Evolutionary conservation across 1,140 invertebrate species (phyloP), one percentile per base, ranked within the genome.

Genomic region (Hyphantria cunea): DNA sequence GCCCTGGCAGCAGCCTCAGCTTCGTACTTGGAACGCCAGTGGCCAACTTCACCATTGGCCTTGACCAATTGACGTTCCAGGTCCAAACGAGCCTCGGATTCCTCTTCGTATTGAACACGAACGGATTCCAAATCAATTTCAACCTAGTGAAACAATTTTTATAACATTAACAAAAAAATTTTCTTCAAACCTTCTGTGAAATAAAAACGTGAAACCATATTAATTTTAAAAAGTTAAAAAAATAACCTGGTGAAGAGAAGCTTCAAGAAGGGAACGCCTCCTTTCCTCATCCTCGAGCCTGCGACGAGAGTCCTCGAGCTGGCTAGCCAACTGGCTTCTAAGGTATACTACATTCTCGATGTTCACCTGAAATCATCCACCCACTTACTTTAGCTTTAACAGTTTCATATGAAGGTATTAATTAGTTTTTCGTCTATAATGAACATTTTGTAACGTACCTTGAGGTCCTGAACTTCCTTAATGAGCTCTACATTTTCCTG

Each of bases 201-300:
- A 25, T 25, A 25, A 25, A 25, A 25, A 25, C 17, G 5, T 25
- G 5, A 25, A 25, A 25, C 5, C 1, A 25, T 25, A 25, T 3
- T 25, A 25, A 25, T 25, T 25, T 25, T 25, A 25, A 25, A 25
- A 25, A 25, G 17, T 25, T 25, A 25, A 25, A 25, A 25, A 25
- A 31, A 12, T 70, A 84, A 96, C 93, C 91, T 96, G 95, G 93
- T 98, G 97, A 63, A 98, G 93, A 67, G 93, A 95, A 66, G 96
- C 95, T 87, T 98, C 97, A 76, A 99, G 92, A 75, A 97, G 92
- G 47, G 96, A 94, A 77, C 97, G 96, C 89, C 97, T 96, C 84
- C 97, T 94, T 82, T 99, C 98, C 84, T 99, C 98, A 92, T 98
- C 97, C 91, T 99, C 98, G 67, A 98, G 94, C 81, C 96, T 95